Evolutionary conservation across 2,113 vertebrate genomes (phyloP).

Genomic region (Stegastes partitus): DNA sequence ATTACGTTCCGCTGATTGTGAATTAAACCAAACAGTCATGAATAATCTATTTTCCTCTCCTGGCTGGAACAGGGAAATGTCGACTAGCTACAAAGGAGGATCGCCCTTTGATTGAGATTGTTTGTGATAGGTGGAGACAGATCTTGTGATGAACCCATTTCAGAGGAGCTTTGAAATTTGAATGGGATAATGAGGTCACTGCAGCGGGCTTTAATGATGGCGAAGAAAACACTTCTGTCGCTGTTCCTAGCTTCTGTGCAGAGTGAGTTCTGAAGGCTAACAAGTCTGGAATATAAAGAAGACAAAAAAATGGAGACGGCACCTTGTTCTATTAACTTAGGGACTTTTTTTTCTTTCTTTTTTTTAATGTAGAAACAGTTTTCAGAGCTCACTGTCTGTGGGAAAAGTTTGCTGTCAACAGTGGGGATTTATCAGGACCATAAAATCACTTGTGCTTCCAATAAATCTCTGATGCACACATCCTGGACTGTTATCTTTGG

Average conservation of each 20-base stretch:
- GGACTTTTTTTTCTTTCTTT: too few relatives aligned
- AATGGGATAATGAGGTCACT: slow-evolving; percentile 55
- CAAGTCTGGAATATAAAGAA: slow-evolving; percentile 27
- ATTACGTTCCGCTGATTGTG: too few relatives aligned
- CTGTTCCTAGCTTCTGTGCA: background rate
- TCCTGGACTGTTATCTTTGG: slow-evolving; percentile 15
- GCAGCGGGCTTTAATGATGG: slow-evolving; percentile 39
- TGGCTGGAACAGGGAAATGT: background rate
- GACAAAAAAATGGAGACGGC: background rate
- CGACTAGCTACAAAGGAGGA: background rate
- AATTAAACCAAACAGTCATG: slow-evolving; percentile 19
- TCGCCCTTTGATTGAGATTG: slow-evolving; percentile 42
- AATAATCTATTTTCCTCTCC: slow-evolving; percentile 8
- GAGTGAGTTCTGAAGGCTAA: slow-evolving; percentile 26
- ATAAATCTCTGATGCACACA: slow-evolving; percentile 35
- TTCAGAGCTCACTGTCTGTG: slow-evolving; percentile 16
- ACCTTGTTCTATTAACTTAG: slow-evolving; percentile 28
- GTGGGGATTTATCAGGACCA: slow-evolving; percentile 35
- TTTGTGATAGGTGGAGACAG: slow-evolving; percentile 31
- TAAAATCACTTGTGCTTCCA: slow-evolving; percentile 29
- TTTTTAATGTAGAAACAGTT: slow-evolving; percentile 2
- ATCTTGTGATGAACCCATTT: slow-evolving; percentile 38
- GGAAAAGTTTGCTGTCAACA: slow-evolving; percentile 33
- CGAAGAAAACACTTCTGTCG: slow-evolving; percentile 11
- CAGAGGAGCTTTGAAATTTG: slow-evolving; percentile 34